These are phyloP conservation scores for Eupithecia subumbrata DNA, from an alignment of 2,888 invertebrate genomes.

Conservation along the genomic window DNA sequence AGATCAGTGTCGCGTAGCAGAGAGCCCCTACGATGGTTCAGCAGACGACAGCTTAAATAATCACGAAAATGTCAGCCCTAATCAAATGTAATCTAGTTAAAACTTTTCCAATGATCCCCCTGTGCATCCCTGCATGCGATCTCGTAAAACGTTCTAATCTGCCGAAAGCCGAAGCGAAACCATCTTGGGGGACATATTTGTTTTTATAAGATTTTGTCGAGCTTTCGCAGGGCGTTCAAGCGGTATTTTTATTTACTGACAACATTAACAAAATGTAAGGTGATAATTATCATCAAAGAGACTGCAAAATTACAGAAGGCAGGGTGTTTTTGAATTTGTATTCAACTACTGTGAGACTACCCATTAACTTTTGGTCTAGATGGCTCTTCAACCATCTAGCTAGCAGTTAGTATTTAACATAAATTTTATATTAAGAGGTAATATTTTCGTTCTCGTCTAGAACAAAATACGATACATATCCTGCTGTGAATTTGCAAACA, in stretches of 20 bases:
- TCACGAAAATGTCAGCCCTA: slow-evolving; percentile 55
- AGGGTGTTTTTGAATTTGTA: neutral
- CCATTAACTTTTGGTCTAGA: neutral
- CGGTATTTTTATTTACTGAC: neutral
- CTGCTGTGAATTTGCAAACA: neutral
- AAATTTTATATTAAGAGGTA: neutral
- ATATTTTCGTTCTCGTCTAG: neutral
- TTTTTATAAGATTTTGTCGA: slow-evolving; percentile 8
- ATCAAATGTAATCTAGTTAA: slow-evolving; percentile 80
- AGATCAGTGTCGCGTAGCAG: too few species aligned
- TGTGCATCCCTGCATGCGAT: slow-evolving; percentile 59
- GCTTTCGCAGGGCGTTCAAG: slow-evolving; percentile 3
- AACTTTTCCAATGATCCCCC: slow-evolving; percentile 82
- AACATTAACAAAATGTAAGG: neutral
- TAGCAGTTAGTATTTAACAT: slow-evolving; percentile 9
- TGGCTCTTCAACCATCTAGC: slow-evolving; percentile 23
- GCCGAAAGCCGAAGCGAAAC: slow-evolving; percentile 29
- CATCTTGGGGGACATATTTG: slow-evolving; percentile 26
- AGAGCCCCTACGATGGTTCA: slow-evolving; percentile 8
- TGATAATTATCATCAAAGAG: slow-evolving; percentile 3
- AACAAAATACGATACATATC: neutral
- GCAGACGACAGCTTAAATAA: slow-evolving; percentile 30
- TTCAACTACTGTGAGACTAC: neutral
- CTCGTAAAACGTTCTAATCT: slow-evolving; percentile 39
- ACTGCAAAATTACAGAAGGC: neutral